Conservation (phyloP, 1,140 invertebrate genomes). For the Lycorma delicatula region DNA sequence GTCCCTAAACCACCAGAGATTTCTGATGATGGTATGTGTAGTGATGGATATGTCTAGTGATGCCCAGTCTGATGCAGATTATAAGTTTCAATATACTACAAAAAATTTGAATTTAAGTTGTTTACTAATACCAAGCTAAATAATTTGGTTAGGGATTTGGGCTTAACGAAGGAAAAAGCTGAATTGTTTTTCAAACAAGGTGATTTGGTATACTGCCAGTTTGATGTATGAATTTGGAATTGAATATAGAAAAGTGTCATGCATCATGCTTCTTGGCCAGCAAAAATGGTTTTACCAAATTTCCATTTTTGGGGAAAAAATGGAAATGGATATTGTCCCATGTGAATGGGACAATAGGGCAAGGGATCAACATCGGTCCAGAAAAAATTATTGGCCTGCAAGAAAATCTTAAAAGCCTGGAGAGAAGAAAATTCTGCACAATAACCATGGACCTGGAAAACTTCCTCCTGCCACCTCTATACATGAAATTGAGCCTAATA, state of each 20-base stretch:
- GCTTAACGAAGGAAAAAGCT: too few relatives aligned
- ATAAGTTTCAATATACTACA: background rate
- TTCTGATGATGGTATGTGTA: background rate
- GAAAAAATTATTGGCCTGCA: conserved; percentile 30
- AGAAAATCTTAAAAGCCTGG: conserved; percentile 28
- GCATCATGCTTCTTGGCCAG: conserved; percentile 33
- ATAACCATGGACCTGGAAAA: conserved; percentile 28
- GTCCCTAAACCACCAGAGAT: conserved; percentile 15
- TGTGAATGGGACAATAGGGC: conserved; percentile 40
- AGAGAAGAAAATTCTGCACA: conserved; percentile 32
- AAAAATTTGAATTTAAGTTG: too few relatives aligned
- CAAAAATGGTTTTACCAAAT: conserved; percentile 40
- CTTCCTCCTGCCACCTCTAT: conserved; percentile 28
- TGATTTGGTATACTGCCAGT: conserved; percentile 17
- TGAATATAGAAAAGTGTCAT: conserved; percentile 3
- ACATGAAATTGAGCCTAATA: conserved; percentile 37
- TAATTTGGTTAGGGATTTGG: too few relatives aligned
- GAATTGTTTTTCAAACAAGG: too few relatives aligned
- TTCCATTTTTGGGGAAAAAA: too few relatives aligned
- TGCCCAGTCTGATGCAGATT: too few relatives aligned
- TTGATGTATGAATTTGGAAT: conserved; percentile 13
- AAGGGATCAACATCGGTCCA: conserved; percentile 30
- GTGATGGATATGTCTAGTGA: background rate
- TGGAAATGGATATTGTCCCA: too few relatives aligned
- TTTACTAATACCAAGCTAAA: too few relatives aligned